Conservation (phyloP, 2,113 vertebrate species). For the Phyllostomus discolor region DNA sequence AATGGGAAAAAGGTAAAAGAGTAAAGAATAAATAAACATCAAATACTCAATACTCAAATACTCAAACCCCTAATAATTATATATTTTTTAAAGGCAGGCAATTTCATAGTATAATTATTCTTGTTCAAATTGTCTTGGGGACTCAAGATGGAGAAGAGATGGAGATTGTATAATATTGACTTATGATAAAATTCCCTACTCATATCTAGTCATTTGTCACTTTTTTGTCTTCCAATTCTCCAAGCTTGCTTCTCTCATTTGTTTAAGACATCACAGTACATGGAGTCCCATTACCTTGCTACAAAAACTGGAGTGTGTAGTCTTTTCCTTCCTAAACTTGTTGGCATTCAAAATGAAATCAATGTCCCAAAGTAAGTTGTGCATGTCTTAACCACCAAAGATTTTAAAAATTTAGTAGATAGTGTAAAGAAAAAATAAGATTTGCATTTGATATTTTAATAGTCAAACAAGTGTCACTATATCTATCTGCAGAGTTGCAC, state of each 20-base stretch:
- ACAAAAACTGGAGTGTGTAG: not conserved
- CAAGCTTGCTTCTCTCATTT: not conserved
- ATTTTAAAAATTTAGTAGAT: not conserved
- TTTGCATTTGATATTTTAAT: not conserved
- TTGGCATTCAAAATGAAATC: not conserved
- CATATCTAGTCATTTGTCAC: too few relatives aligned
- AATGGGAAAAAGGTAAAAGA: not conserved
- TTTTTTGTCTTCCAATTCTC: not conserved
- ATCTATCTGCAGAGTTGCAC: not conserved
- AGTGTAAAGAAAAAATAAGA: not conserved
- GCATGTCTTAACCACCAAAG: not conserved
- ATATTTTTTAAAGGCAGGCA: not conserved
- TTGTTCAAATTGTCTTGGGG: not conserved
- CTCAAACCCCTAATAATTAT: not conserved
- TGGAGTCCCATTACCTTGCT: not conserved
- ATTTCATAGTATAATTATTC: not conserved
- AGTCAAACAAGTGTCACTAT: not conserved
- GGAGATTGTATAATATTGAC: not conserved
- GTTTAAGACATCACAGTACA: not conserved
- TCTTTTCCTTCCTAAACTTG: not conserved
- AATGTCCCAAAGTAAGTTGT: not conserved
- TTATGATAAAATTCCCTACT: not conserved
- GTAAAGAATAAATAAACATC: not conserved
- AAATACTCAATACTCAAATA: not conserved
- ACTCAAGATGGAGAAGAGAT: not conserved